These are phyloP conservation scores for Leucoptera coffeella DNA, from an alignment of 2,888 invertebrate species.

Conservation along the genomic window DNA sequence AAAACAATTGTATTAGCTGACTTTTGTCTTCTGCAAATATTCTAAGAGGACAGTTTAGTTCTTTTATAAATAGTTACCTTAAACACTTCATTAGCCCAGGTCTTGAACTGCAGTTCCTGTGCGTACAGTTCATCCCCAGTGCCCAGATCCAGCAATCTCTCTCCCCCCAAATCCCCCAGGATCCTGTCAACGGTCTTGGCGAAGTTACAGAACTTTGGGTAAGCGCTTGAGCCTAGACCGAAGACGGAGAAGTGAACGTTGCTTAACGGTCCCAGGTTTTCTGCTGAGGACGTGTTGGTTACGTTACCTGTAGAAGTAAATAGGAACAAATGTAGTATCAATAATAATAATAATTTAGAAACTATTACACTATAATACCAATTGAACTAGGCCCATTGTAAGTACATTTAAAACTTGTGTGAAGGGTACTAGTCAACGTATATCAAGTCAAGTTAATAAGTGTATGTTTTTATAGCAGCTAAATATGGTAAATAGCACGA, in stretches of 20 bases:
- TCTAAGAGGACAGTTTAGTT: neutral
- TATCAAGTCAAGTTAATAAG: too few species aligned
- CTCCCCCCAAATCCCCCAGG: constrained; percentile 82
- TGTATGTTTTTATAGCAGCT: too few species aligned
- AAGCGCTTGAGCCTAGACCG: constrained; percentile 90
- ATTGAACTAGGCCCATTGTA: too few species aligned
- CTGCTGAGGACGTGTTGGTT: constrained; percentile 63
- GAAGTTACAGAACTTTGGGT: constrained; percentile 93
- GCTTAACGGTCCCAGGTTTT: constrained; percentile 80
- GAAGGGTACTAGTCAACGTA: too few species aligned
- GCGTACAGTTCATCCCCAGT: constrained; percentile 93
- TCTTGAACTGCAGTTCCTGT: constrained; percentile 86
- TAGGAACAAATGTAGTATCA: too few species aligned
- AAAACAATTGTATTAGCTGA: too few species aligned
- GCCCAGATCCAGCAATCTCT: constrained; percentile 70
- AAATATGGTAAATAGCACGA: too few species aligned
- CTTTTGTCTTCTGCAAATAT: too few species aligned
- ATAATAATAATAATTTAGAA: too few species aligned
- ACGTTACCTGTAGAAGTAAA: too few species aligned
- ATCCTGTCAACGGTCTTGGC: constrained; percentile 88
- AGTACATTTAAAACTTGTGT: too few species aligned
- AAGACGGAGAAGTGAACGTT: constrained; percentile 92
- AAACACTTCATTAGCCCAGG: constrained; percentile 85
- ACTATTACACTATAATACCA: too few species aligned
- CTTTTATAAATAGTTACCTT: constrained; percentile 63